These are phyloP conservation scores for Thaumetopoea pityocampa DNA, from an alignment of 1,140 invertebrate genomes.

Conservation along the genomic window DNA sequence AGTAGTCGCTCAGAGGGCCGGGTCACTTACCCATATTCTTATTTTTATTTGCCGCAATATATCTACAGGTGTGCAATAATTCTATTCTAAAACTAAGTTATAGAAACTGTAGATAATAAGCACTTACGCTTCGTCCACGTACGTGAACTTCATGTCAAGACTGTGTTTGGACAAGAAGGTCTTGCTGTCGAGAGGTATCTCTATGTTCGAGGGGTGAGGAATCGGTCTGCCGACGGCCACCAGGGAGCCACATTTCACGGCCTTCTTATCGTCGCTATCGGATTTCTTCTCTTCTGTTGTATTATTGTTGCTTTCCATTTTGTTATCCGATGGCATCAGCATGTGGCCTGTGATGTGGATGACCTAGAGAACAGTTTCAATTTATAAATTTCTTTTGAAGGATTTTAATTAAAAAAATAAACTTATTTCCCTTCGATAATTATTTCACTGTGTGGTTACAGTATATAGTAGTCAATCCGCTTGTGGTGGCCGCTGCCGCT, in stretches of 20 bases:
- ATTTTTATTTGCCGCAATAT: no score
- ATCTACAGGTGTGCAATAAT: no score
- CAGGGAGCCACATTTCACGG: slow-evolving; percentile 74
- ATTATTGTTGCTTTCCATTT: slow-evolving; percentile 29
- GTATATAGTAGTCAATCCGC: no score
- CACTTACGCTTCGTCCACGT: slow-evolving; percentile 94
- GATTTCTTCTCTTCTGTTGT: slow-evolving; percentile 43
- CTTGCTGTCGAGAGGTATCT: slow-evolving; percentile 89
- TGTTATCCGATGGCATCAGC: slow-evolving; percentile 70
- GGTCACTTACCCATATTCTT: no score
- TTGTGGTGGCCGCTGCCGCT: no score
- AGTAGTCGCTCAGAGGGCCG: no score
- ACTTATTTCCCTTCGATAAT: no score
- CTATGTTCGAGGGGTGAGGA: slow-evolving; percentile 94
- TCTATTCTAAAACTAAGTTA: neutral
- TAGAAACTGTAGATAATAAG: neutral
- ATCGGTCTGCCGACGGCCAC: slow-evolving; percentile 91
- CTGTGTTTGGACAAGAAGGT: slow-evolving; percentile 95
- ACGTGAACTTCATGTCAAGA: slow-evolving; percentile 95
- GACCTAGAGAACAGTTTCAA: slow-evolving; percentile 79
- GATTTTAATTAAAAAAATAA: no score
- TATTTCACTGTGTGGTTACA: no score
- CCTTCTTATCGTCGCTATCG: slow-evolving; percentile 38
- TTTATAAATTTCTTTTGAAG: neutral
- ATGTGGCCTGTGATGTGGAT: slow-evolving; percentile 91